A percentile compares a stretch with the other conserved stretches of the same genome.
These are phyloP conservation scores for Brachionus rotundiformis DNA, from an alignment of 1,140 invertebrate species.

Conservation along the genomic window DNA sequence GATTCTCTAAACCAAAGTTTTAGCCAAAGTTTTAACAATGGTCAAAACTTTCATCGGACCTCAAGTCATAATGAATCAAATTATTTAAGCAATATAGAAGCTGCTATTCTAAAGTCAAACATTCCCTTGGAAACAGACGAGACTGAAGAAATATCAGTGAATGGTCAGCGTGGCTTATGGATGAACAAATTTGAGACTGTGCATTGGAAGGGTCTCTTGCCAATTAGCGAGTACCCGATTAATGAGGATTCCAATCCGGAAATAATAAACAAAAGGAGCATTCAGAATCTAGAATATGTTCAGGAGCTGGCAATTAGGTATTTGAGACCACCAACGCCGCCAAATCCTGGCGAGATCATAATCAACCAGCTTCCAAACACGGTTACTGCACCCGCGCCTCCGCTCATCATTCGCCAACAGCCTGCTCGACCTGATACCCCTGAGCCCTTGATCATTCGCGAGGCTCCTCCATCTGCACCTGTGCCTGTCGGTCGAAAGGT, in stretches of 20 bases:
- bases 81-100: conserved; percentile 35
- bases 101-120: conserved; percentile 29
- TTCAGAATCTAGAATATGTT: conserved; percentile 1
- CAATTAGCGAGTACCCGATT: conserved; percentile 24
- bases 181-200: conserved; percentile 3
- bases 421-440: conserved; percentile 46
- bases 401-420: conserved; percentile 51
- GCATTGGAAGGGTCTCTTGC: conserved; percentile 26
- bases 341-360: conserved; percentile 47
- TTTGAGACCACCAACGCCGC: conserved; percentile 51
- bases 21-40: not conserved
- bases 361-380: conserved; percentile 1
- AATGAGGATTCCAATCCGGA: conserved; percentile 33
- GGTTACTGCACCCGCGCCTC: conserved; percentile 1
- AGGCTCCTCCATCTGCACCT: conserved; percentile 43
- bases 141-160: conserved; percentile 32
- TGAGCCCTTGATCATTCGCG: conserved; percentile 45
- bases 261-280: not conserved
- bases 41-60: not conserved
- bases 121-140: conserved; percentile 33
- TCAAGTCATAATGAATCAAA: not conserved
- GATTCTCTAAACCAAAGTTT: conserved; percentile 26
- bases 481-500: conserved; percentile 3
- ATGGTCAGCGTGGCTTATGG: conserved; percentile 41
- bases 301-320: conserved; percentile 47